phyloP scores from a whole-genome alignment of 2,797 vertebrate genomes.

The Heteromormyrus szaboi region DNA sequence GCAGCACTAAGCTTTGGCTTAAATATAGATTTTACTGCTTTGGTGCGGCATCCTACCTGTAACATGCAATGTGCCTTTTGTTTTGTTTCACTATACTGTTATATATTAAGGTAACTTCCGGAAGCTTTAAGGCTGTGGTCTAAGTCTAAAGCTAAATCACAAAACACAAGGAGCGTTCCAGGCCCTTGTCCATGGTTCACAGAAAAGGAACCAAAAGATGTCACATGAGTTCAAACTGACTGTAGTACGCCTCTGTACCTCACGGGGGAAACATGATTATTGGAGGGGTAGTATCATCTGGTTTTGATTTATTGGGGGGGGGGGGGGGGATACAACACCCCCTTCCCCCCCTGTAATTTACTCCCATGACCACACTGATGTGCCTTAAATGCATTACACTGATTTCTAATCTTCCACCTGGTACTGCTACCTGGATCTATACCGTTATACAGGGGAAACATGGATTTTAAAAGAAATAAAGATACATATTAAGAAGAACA shows the following conservation, averaged over 20 bases:
- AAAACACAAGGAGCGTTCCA: background rate
- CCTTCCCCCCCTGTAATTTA: no score
- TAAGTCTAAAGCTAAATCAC: background rate
- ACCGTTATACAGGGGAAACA: background rate
- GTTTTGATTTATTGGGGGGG: no score
- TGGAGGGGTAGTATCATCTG: no score
- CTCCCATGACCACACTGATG: background rate
- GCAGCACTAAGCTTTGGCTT: conserved; percentile 29
- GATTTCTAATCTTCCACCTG: background rate
- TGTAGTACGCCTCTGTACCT: background rate
- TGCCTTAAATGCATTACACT: background rate
- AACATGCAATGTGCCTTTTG: background rate
- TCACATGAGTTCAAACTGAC: background rate
- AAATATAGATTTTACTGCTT: background rate
- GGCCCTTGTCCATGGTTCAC: background rate
- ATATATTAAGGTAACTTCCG: background rate
- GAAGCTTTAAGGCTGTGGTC: background rate
- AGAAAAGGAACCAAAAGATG: no score
- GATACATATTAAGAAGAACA: background rate
- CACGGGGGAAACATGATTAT: no score
- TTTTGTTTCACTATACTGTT: background rate
- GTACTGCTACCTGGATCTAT: background rate
- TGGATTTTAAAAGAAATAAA: background rate
- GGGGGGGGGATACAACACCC: no score
- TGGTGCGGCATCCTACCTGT: background rate